Conservation (phyloP, 2,113 vertebrate genomes). For the Ailuropoda melanoleuca region DNA sequence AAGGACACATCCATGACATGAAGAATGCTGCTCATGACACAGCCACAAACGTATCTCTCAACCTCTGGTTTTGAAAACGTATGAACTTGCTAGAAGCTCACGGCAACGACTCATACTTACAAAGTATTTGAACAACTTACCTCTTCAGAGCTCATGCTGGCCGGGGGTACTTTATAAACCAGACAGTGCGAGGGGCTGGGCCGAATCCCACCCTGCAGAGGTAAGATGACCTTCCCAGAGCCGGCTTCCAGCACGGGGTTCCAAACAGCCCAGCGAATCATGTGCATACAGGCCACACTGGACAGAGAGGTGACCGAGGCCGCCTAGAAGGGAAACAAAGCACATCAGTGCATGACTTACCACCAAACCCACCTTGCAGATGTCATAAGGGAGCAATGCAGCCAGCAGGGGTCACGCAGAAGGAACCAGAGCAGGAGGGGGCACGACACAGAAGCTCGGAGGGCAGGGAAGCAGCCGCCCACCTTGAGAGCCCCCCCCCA, state of each 20-base stretch:
- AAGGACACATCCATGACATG: fast-evolving
- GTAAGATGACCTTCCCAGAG: conserved; percentile 82
- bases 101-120: not conserved
- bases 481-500: not conserved
- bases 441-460: fast-evolving
- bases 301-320: conserved; percentile 69
- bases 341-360: fast-evolving
- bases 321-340: conserved; percentile 76
- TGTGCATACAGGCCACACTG: conserved; percentile 86
- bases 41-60: fast-evolving
- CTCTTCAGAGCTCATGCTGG: conserved; percentile 80
- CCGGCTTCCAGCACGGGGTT: conserved; percentile 77
- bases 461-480: not conserved
- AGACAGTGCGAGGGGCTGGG: conserved; percentile 87
- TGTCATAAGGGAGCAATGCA: fast-evolving
- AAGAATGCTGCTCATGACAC: not conserved
- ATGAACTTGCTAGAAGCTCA: too few species aligned
- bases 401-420: not conserved
- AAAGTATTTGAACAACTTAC: conserved; percentile 38
- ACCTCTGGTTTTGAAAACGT: not conserved
- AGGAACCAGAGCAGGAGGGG: not conserved
- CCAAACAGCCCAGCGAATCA: conserved; percentile 93
- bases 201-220: conserved; percentile 86
- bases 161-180: conserved; percentile 85
- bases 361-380: not conserved